Base-by-base conservation (phyloP, 2,113 vertebrate genomes). In the Oreochromis tanganicae region DNA sequence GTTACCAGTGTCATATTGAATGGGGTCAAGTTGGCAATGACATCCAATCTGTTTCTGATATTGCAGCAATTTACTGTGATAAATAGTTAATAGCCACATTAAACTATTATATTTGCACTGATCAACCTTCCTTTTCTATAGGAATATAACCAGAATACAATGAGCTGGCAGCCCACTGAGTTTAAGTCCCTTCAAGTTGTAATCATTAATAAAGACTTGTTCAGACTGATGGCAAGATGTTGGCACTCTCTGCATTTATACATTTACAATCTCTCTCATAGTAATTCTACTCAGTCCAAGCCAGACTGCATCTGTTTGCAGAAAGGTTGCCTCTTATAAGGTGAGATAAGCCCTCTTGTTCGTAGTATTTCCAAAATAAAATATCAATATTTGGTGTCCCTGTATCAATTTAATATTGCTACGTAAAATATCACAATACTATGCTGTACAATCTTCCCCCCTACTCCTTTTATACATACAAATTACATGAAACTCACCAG, bases 401-500 rank as follows among this genome's bases (percentile, higher is more conserved):
- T 38, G 61, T 66, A 66, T 66, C 61, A 66, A 13, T 13, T 38
- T 38, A 66, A 66, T 34, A 66, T n/a, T 66, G 34, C 19, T 66
- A 38, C n/a, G 61, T 34, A 38, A 38, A 66, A 66, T 38, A 21
- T 66, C 3, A 21, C 19, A 66, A 38, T 66, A 66, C 19, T 21
- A 38, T 21, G 34, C 34, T 13, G 61, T 21, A 38, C 9, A 38
- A 38, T 4, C 9, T 36, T 36, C 10, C 61, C 17, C 19, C 19
- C 19, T n/a, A n/a, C 34, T 66, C 4, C 34, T 66, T 21, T 66
- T 43, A 57, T 24, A 43, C 19, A 57, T 27, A 27, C 17, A 59
- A 59, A 50, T 32, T 12, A 8, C 52, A 12, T 10, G 16, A 48
- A 68, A 91, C 97, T 97, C 96, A 99, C 99, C 98, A 99, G 93